Percentiles rank a stretch among this genome's conserved stretches.
Evolutionary conservation across 2,113 vertebrate species (phyloP).

Genomic region (Setophaga petechia): DNA sequence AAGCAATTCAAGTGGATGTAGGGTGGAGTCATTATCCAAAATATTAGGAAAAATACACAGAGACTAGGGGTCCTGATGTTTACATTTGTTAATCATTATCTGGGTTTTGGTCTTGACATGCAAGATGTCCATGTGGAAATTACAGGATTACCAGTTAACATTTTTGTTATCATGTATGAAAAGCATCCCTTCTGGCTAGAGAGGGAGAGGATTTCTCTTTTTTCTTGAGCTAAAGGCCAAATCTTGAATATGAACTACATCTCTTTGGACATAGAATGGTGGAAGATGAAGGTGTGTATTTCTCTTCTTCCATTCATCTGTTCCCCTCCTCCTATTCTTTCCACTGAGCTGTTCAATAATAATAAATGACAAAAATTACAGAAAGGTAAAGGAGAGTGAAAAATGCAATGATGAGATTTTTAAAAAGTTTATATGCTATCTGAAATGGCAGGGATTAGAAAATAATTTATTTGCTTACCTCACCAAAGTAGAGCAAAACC

Average conservation of each 20-base stretch:
- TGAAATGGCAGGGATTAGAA: neutral
- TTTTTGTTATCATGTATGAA: neutral
- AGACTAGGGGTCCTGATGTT: neutral
- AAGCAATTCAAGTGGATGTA: neutral
- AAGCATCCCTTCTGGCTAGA: neutral
- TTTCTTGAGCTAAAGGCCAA: neutral
- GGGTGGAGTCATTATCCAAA: neutral
- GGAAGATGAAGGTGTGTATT: neutral
- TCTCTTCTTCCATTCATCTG: neutral
- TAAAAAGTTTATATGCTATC: neutral
- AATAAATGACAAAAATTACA: neutral
- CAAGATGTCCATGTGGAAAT: neutral
- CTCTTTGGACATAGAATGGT: neutral
- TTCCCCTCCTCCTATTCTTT: neutral
- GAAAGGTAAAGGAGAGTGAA: neutral
- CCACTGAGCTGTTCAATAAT: neutral
- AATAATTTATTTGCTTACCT: constrained; percentile 47
- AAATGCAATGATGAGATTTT: neutral
- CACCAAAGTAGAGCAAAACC: constrained; percentile 71
- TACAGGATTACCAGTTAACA: neutral
- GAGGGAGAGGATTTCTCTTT: neutral
- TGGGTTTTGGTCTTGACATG: neutral
- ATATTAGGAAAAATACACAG: neutral
- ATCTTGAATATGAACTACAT: neutral
- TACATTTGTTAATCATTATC: neutral